phyloP scores from a whole-genome alignment of 2,113 vertebrate species.

The Leptocoma aspasia region DNA sequence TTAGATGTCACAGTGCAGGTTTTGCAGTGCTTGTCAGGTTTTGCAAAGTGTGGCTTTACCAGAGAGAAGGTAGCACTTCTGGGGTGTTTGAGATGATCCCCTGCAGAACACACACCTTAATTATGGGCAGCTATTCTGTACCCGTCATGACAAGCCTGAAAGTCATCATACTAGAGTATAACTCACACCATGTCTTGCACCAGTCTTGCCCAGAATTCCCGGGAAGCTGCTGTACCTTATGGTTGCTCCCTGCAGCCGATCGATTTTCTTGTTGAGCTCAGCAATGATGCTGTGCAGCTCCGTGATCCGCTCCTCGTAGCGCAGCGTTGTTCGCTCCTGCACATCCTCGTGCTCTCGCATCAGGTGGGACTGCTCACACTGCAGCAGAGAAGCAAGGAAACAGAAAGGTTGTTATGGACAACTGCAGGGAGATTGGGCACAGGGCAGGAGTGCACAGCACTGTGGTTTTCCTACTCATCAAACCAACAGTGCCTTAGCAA shows the following conservation, averaged over 20 bases:
- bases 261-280: slow-evolving; percentile 87
- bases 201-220: not conserved
- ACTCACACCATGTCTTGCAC: not conserved
- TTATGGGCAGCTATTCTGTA: not conserved
- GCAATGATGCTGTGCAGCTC: slow-evolving; percentile 88
- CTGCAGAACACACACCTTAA: not conserved
- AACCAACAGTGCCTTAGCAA: not conserved
- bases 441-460: not conserved
- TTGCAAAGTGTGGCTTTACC: not conserved
- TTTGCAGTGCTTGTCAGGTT: not conserved
- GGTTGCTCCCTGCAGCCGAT: slow-evolving; percentile 79
- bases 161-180: not conserved
- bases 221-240: slow-evolving; percentile 74
- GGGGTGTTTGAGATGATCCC: not conserved
- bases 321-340: slow-evolving; percentile 80
- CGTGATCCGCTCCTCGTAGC: slow-evolving; percentile 85
- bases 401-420: not conserved
- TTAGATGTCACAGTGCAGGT: not conserved
- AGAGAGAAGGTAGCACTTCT: not conserved
- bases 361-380: slow-evolving; percentile 86
- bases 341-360: slow-evolving; percentile 85
- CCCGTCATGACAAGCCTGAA: not conserved
- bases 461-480: not conserved
- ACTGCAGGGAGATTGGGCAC: fast-evolving
- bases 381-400: not conserved